Evolutionary conservation across 2,113 vertebrate species (phyloP), one percentile per base, ranked within the genome.

Genomic region (Globicephala melas): DNA sequence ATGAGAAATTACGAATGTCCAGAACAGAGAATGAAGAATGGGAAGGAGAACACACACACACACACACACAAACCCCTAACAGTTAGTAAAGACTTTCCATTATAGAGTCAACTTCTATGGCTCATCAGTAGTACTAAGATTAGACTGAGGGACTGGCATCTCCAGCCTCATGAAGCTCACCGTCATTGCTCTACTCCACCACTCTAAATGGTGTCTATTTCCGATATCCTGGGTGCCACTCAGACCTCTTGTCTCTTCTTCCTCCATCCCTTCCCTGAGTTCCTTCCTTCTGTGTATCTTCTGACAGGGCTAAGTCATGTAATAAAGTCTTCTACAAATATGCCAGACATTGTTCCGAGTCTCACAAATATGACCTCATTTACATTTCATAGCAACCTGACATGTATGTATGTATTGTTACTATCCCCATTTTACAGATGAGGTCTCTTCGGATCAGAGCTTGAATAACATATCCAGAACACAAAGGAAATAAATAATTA

Each of bases 41-140:
- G 25, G 60, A 58, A 71, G 36, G 8, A 77, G 60, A 55, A 67
- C 38, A 62, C 3, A 13, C 36, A 70, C 25, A 38, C 28, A 68
- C 2, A 14, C 28, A 68, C 1, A 17, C 68, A 33, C 14, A 38
- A 31, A 10, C 3, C 2, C 9, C 63, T 55, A 20, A 65, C 65
- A 50, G 41, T 23, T 10, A 36, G 21, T 3, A 31, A 41, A 21
- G 20, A 31, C 82, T 67, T 76, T 28, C 50, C 77, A 44, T 15
- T 2, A 28, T 0, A 62, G 15, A 15, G 8, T 68, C 55, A 12
- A 47, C 3, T 0, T 20, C 10, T 12, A 15, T 4, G 38, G 18
- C 12, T 58, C 81, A 38, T 2, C 13, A 4, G 17, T 17, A 38
- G 12, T 3, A 25, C 3, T 11, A 10, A n/a, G 28, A 28, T 21